phyloP scores from a whole-genome alignment of 2,113 vertebrate species.

The Steatornis caripensis region DNA sequence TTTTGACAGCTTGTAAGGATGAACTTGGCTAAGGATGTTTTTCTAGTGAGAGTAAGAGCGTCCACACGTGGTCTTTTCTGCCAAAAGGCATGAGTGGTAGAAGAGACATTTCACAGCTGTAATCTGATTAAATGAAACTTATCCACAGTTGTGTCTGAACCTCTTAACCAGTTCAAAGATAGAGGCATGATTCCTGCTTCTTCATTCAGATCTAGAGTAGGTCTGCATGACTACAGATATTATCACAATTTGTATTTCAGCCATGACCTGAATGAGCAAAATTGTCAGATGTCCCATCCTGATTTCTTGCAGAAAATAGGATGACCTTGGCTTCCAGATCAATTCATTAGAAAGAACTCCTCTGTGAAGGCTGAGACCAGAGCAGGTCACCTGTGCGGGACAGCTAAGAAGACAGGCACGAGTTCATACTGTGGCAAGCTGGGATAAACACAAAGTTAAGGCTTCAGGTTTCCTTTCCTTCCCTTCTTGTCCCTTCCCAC shows the following conservation, averaged over 20 bases:
- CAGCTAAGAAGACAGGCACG: neutral
- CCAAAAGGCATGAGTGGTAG: neutral
- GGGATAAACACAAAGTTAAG: neutral
- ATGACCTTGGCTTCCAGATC: neutral
- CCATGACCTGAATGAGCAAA: neutral
- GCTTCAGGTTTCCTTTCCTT: neutral
- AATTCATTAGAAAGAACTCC: neutral
- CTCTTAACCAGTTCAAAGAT: neutral
- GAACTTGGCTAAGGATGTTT: neutral
- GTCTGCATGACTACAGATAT: neutral
- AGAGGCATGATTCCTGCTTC: neutral
- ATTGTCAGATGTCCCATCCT: neutral
- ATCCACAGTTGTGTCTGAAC: neutral
- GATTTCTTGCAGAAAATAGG: neutral
- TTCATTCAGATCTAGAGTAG: neutral
- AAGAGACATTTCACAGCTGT: conserved; percentile 3
- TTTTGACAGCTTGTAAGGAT: neutral
- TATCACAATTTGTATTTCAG: neutral
- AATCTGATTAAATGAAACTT: conserved; percentile 8
- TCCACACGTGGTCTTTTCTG: neutral
- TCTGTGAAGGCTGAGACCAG: neutral
- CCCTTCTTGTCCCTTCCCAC: neutral
- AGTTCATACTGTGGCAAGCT: neutral
- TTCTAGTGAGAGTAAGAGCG: neutral
- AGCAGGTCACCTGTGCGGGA: neutral